A percentile compares a stretch with the other conserved stretches of the same genome.
Evolutionary conservation across 2,888 invertebrate genomes (phyloP).

Genomic region (Melitaea athalia): DNA sequence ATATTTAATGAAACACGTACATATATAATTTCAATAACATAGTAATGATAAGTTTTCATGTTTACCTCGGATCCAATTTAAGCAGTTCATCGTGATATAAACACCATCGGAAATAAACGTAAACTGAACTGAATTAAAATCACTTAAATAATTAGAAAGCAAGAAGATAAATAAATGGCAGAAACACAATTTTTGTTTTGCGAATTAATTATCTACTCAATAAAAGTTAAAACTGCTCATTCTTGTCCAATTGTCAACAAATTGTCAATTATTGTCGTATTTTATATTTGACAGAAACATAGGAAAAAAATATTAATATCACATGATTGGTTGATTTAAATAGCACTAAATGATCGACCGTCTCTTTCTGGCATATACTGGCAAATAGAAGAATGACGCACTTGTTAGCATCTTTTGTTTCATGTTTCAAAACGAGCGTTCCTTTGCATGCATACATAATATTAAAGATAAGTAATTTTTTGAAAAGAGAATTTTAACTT

Average conservation of each 20-base stretch:
- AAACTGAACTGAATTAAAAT: not conserved
- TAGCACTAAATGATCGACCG: too few relatives aligned
- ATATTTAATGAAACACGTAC: slow-evolving; percentile 4
- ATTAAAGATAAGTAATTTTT: too few relatives aligned
- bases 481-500: too few relatives aligned
- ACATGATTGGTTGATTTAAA: too few relatives aligned
- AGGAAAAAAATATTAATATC: too few relatives aligned
- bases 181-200: slow-evolving; percentile 25
- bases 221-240: slow-evolving; percentile 25
- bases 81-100: slow-evolving; percentile 67
- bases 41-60: slow-evolving; percentile 35
- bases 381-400: too few relatives aligned
- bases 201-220: slow-evolving; percentile 26
- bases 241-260: slow-evolving; percentile 27
- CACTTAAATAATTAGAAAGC: not conserved
- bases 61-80: slow-evolving; percentile 76
- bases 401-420: too few relatives aligned
- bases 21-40: slow-evolving; percentile 8
- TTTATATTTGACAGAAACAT: slow-evolving; percentile 23
- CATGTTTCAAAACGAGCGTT: too few relatives aligned
- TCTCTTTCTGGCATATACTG: too few relatives aligned
- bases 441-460: too few relatives aligned
- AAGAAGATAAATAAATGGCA: slow-evolving; percentile 16
- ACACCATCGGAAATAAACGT: slow-evolving; percentile 50
- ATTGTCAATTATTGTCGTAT: slow-evolving; percentile 25